These are phyloP conservation scores for Yponomeuta plumbellus DNA, from an alignment of 2,888 invertebrate species.

Conservation along the genomic window DNA sequence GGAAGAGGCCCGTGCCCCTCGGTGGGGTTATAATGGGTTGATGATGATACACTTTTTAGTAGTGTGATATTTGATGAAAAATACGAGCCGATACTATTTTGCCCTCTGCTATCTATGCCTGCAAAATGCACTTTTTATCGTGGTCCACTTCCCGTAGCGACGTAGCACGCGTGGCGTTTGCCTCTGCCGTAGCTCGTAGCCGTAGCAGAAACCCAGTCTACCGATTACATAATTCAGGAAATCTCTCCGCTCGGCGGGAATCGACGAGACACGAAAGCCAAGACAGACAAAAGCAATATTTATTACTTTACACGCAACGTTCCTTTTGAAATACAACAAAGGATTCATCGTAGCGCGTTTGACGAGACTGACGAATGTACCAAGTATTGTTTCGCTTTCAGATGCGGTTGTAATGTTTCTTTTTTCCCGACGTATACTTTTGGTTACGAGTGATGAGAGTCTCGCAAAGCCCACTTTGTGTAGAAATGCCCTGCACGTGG, in stretches of 20 bases:
- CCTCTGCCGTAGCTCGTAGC: background rate
- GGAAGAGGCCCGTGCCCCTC: too few relatives aligned
- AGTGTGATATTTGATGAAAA: too few relatives aligned
- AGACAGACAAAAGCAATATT: background rate
- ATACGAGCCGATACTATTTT: too few relatives aligned
- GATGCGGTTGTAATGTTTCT: background rate
- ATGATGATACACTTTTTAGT: too few relatives aligned
- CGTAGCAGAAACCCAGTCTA: conserved; percentile 3
- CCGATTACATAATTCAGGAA: conserved; percentile 10
- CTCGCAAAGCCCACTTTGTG: background rate
- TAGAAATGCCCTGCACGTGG: background rate
- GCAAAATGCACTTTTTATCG: background rate
- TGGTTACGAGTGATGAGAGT: background rate
- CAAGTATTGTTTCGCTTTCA: background rate
- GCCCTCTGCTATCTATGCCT: too few relatives aligned
- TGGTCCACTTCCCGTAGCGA: background rate
- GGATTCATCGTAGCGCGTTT: background rate
- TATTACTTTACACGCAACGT: background rate
- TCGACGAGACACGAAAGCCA: background rate
- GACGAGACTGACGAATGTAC: background rate
- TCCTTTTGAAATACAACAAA: background rate
- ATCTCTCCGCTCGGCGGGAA: background rate
- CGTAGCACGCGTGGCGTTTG: conserved; percentile 1
- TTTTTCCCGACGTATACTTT: background rate
- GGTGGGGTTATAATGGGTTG: too few relatives aligned